phyloP scores from a whole-genome alignment of 2,888 invertebrate genomes.

The Sarcophaga variegata region DNA sequence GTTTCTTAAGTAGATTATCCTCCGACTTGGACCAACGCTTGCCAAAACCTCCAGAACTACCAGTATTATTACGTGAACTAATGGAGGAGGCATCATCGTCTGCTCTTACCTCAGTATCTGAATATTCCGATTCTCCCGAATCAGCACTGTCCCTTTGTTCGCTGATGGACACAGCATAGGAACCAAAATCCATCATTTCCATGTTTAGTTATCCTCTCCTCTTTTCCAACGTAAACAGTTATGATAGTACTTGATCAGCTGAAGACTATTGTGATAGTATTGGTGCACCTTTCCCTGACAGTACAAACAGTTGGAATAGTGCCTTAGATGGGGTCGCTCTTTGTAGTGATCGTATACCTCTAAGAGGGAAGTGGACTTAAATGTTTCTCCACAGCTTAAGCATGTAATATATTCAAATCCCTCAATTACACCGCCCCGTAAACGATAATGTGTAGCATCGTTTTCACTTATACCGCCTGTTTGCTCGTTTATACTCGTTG shows the following conservation, averaged over 20 bases:
- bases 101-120: constrained; percentile 74
- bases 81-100: constrained; percentile 74
- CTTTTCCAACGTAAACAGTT: constrained; percentile 77
- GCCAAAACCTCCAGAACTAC: constrained; percentile 74
- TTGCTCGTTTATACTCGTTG: constrained; percentile 48
- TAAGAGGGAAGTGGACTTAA: constrained; percentile 73
- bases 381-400: constrained; percentile 74
- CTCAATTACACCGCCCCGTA: constrained; percentile 73
- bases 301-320: constrained; percentile 75
- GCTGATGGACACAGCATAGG: constrained; percentile 62
- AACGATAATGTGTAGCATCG: constrained; percentile 78
- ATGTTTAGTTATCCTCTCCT: constrained; percentile 70
- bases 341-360: constrained; percentile 78
- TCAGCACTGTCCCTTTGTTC: constrained; percentile 72
- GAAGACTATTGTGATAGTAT: constrained; percentile 70
- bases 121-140: constrained; percentile 77
- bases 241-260: constrained; percentile 74
- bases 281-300: constrained; percentile 77
- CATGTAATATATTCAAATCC: constrained; percentile 73
- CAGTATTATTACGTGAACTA: constrained; percentile 72
- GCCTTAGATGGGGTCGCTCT: constrained; percentile 72
- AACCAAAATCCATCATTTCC: constrained; percentile 62
- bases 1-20: constrained; percentile 90
- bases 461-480: constrained; percentile 74
- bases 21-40: constrained; percentile 81